Conservation (phyloP, 2,113 vertebrate genomes). For the Jaculus jaculus region DNA sequence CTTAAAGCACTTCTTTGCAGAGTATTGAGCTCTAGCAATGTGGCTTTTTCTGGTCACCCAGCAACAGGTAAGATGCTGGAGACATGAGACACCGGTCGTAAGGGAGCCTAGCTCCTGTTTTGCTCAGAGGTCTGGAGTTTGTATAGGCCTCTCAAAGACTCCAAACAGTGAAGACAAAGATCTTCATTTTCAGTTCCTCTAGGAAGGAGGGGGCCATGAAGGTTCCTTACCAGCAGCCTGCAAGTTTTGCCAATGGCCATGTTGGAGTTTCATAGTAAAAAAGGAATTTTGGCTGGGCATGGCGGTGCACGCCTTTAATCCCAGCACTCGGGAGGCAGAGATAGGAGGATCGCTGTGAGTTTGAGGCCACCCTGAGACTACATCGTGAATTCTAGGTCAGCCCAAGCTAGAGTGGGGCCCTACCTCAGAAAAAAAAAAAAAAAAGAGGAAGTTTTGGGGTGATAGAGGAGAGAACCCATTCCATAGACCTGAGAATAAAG, state of each 20-base stretch:
- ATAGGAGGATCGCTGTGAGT: too few relatives aligned
- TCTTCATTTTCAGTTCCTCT: background rate
- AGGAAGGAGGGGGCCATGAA: background rate
- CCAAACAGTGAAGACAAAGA: background rate
- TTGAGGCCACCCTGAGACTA: too few relatives aligned
- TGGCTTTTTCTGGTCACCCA: background rate
- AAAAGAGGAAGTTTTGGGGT: too few relatives aligned
- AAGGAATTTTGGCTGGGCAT: too few relatives aligned
- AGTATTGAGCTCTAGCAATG: too few relatives aligned
- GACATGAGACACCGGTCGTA: background rate
- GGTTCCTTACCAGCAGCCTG: background rate
- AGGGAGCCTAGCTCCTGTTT: background rate
- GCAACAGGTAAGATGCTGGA: background rate
- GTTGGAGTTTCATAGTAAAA: background rate
- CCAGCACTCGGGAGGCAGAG: too few relatives aligned
- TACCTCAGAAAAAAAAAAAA: too few relatives aligned
- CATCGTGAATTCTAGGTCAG: too few relatives aligned
- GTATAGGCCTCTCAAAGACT: background rate
- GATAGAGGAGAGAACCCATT: background rate
- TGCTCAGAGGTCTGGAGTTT: background rate
- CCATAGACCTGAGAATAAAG: background rate
- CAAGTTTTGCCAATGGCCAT: background rate
- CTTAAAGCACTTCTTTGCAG: too few relatives aligned
- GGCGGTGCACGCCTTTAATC: too few relatives aligned
- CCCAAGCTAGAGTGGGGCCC: too few relatives aligned